Evolutionary conservation across 2,113 vertebrate genomes (phyloP).

Genomic region (Hippoglossus stenolepis): DNA sequence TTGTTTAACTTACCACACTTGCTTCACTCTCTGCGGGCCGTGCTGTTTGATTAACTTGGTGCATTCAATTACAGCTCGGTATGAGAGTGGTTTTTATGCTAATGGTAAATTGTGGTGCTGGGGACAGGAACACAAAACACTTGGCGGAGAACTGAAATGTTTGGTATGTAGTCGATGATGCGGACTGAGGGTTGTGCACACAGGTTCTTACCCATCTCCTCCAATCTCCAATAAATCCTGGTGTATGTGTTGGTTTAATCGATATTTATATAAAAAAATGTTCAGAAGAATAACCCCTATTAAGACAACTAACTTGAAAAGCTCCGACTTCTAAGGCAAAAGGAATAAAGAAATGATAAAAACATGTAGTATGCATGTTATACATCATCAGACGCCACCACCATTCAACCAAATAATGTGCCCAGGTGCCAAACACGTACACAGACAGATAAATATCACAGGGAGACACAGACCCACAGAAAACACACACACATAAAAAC

Average conservation of each 20-base stretch:
- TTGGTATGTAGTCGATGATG: slow-evolving; percentile 48
- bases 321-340: slow-evolving; percentile 20
- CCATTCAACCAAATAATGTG: slow-evolving; percentile 43
- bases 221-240: slow-evolving; percentile 62
- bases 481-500: slow-evolving; percentile 39
- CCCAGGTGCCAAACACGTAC: slow-evolving; percentile 49
- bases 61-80: slow-evolving; percentile 55
- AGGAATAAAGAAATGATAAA: slow-evolving; percentile 9
- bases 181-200: slow-evolving; percentile 42
- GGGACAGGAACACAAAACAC: slow-evolving; percentile 71
- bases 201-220: slow-evolving; percentile 68
- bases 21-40: slow-evolving; percentile 62
- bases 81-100: slow-evolving; percentile 42
- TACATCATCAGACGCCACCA: slow-evolving; percentile 49
- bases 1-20: slow-evolving; percentile 71
- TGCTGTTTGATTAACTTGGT: slow-evolving; percentile 51
- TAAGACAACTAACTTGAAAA: slow-evolving; percentile 10
- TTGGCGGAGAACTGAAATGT: slow-evolving; percentile 57
- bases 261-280: slow-evolving; percentile 9
- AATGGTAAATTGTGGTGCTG: slow-evolving; percentile 48
- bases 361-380: slow-evolving; percentile 28
- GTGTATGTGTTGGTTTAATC: slow-evolving; percentile 27
- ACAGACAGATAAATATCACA: slow-evolving; percentile 49
- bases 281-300: neutral
- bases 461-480: slow-evolving; percentile 38